Conservation (phyloP, 2,888 invertebrate genomes). For the Archaeoteleia sp. region DNA sequence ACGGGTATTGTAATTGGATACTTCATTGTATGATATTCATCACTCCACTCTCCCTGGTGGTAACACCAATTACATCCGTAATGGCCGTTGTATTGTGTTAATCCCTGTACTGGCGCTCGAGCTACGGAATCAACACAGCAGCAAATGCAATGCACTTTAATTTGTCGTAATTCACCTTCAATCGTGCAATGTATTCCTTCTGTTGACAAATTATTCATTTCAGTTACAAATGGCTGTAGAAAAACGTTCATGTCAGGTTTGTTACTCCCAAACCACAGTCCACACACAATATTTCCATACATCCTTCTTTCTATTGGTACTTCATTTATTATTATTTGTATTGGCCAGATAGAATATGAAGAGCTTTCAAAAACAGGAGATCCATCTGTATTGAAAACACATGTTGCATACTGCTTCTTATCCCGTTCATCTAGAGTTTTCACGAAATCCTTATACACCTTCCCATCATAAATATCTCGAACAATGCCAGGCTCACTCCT, state of each 20-base stretch:
- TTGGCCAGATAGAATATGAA: conserved; percentile 38
- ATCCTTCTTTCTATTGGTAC: conserved; percentile 21
- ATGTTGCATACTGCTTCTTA: conserved; percentile 23
- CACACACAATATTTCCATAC: conserved; percentile 2
- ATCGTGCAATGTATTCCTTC: too few species aligned
- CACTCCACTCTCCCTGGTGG: too few species aligned
- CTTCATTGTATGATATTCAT: too few species aligned
- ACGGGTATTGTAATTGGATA: too few species aligned
- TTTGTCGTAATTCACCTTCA: background rate
- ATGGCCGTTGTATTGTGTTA: too few species aligned
- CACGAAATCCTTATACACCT: conserved; percentile 26
- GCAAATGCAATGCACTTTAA: too few species aligned
- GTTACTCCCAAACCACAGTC: conserved; percentile 28
- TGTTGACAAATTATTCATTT: conserved; percentile 9
- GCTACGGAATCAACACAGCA: too few species aligned
- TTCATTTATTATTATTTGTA: conserved; percentile 33
- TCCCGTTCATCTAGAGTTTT: conserved; percentile 14
- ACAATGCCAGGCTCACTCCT: background rate
- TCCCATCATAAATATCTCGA: conserved; percentile 29
- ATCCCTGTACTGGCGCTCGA: too few species aligned
- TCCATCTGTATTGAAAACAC: conserved; percentile 41
- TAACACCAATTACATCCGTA: too few species aligned
- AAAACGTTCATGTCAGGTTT: conserved; percentile 27
- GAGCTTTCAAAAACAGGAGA: conserved; percentile 41
- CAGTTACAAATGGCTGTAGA: conserved; percentile 17